phyloP scores from a whole-genome alignment of 2,113 vertebrate genomes.

The Chroicocephalus ridibundus region DNA sequence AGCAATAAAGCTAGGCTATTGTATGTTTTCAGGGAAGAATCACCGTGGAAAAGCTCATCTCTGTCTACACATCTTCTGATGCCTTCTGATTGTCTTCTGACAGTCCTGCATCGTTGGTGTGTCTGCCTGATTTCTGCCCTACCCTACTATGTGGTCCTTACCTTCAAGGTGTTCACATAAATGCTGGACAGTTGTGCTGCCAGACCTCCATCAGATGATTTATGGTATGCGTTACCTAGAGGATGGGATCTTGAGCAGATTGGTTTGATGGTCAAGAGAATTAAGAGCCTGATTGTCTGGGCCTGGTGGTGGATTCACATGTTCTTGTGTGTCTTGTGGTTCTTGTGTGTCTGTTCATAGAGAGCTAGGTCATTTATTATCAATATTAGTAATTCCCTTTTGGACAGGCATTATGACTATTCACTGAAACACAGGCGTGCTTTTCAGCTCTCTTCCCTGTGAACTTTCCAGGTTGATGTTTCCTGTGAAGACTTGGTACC shows the following conservation, averaged over 20 bases:
- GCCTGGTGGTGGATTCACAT: not conserved
- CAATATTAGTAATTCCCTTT: not conserved
- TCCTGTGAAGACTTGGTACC: not conserved
- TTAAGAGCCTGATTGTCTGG: not conserved
- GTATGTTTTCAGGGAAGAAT: not conserved
- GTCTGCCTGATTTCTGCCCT: not conserved
- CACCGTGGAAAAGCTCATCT: not conserved
- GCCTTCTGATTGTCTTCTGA: not conserved
- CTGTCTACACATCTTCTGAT: not conserved
- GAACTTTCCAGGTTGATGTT: not conserved
- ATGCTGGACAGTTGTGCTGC: not conserved
- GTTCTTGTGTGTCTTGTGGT: not conserved
- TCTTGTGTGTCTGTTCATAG: not conserved
- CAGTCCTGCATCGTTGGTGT: not conserved
- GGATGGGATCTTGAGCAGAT: not conserved
- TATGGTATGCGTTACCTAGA: not conserved
- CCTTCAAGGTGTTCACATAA: not conserved
- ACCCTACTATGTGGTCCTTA: not conserved
- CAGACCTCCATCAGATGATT: not conserved
- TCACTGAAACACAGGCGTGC: rapidly evolving
- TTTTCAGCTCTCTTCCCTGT: not conserved
- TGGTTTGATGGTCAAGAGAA: not conserved
- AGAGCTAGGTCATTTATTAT: not conserved
- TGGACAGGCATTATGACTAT: not conserved
- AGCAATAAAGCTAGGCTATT: not conserved